A percentile compares a stretch with the other conserved stretches of the same genome.
Conservation (phyloP, 2,888 invertebrate genomes). For the Polydrusus tereticollis region DNA sequence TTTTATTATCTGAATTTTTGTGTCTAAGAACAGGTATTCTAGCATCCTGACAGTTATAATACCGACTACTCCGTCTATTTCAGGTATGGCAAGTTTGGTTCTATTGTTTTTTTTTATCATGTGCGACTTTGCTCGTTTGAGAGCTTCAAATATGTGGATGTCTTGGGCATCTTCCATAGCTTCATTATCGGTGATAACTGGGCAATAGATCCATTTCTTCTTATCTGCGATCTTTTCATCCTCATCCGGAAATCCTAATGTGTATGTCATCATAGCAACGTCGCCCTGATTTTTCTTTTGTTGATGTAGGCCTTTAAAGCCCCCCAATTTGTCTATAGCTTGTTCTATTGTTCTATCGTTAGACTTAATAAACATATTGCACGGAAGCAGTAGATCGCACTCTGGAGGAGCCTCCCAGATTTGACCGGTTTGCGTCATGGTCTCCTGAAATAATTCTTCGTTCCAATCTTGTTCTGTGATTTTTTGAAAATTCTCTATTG, state of each 20-base stretch:
- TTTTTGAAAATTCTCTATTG: not conserved
- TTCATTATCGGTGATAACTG: slow-evolving; percentile 2
- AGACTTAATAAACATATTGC: not conserved
- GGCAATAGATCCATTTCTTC: slow-evolving; percentile 40
- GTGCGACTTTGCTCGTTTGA: slow-evolving; percentile 21
- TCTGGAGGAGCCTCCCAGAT: slow-evolving; percentile 7
- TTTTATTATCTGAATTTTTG: not conserved
- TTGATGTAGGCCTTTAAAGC: slow-evolving; percentile 22
- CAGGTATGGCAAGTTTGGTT: slow-evolving; percentile 35
- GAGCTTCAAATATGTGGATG: not conserved
- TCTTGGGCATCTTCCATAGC: slow-evolving; percentile 13
- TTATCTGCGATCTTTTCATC: slow-evolving; percentile 37
- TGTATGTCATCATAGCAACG: slow-evolving; percentile 44
- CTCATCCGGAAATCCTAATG: slow-evolving; percentile 48
- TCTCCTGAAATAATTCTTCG: not conserved
- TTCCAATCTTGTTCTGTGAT: slow-evolving; percentile 10
- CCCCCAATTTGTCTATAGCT: slow-evolving; percentile 38
- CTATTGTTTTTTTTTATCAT: not conserved
- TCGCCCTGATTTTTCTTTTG: slow-evolving; percentile 41
- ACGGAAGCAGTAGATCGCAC: not conserved
- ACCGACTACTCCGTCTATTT: slow-evolving; percentile 32
- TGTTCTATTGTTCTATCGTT: not conserved
- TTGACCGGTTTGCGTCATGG: not conserved
- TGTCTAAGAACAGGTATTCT: slow-evolving; percentile 31
- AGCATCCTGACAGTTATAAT: slow-evolving; percentile 18